Conservation (phyloP, 1,140 invertebrate genomes). For the Mizuhopecten yessoensis region DNA sequence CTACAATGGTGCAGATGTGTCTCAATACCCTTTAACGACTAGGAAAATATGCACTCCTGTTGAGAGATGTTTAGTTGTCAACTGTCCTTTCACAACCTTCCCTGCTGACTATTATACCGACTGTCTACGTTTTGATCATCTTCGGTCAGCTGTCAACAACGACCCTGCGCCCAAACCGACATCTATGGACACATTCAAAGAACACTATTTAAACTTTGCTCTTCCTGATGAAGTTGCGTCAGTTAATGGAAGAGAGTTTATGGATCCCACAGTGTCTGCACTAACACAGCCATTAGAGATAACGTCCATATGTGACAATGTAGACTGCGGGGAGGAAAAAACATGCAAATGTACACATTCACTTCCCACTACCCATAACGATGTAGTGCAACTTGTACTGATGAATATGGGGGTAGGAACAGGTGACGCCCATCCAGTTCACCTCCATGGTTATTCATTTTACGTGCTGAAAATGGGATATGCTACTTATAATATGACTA, state of each 20-base stretch:
- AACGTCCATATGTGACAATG: constrained; percentile 53
- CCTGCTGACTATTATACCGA: constrained; percentile 40
- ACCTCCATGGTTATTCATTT: constrained; percentile 91
- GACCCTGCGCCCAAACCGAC: constrained; percentile 8
- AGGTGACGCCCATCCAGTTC: constrained; percentile 87
- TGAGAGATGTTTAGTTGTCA: constrained; percentile 60
- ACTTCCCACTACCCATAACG: constrained; percentile 58
- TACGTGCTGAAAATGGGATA: constrained; percentile 87
- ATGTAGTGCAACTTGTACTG: constrained; percentile 72
- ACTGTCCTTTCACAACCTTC: constrained; percentile 63
- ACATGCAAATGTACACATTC: constrained; percentile 64
- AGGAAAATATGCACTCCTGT: constrained; percentile 43
- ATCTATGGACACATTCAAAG: constrained; percentile 45
- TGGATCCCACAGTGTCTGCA: constrained; percentile 64
- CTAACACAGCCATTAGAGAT: constrained; percentile 67
- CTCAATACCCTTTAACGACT: constrained; percentile 84
- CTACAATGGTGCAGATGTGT: constrained; percentile 87
- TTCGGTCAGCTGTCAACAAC: background rate
- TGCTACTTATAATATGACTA: constrained; percentile 65
- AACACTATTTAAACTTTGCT: constrained; percentile 71
- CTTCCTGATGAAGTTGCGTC: constrained; percentile 69
- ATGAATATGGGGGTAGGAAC: constrained; percentile 85
- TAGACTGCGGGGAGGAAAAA: constrained; percentile 65
- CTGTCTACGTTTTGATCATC: constrained; percentile 55
- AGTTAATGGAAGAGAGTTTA: constrained; percentile 69